Conservation (phyloP, 2,113 vertebrate genomes). For the Halcyon senegalensis region DNA sequence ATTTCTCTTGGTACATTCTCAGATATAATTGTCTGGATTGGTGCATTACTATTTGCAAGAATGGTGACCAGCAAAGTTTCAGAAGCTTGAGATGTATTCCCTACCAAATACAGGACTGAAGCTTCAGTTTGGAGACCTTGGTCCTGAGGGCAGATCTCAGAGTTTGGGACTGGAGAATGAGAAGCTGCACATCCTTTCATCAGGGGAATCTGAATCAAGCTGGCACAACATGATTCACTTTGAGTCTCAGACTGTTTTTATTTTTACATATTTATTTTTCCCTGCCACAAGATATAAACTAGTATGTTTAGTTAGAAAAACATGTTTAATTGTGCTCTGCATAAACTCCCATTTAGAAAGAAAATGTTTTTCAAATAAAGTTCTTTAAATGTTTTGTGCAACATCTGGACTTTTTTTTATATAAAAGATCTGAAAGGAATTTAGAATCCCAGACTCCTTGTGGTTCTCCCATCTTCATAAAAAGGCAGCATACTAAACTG, state of each 20-base stretch:
- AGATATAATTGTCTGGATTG: background rate
- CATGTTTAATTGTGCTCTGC: conserved; percentile 64
- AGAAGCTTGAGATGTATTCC: background rate
- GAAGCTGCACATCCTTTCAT: background rate
- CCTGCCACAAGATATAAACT: conserved; percentile 62
- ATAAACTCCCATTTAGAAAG: conserved; percentile 65
- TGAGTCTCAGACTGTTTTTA: conserved; percentile 54
- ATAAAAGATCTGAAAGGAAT: conserved; percentile 56
- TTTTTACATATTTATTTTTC: conserved; percentile 69
- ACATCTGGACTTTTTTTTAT: conserved; percentile 60
- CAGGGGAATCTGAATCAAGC: background rate
- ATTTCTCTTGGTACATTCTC: background rate
- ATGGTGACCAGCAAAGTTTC: background rate
- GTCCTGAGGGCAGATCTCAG: background rate
- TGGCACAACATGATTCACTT: background rate
- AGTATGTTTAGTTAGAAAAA: conserved; percentile 69
- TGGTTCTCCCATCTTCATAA: conserved; percentile 53
- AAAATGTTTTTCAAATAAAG: conserved; percentile 71
- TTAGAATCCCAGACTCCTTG: conserved; percentile 55
- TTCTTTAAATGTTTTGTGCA: conserved; percentile 51
- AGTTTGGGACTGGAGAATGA: background rate
- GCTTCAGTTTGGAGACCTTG: background rate
- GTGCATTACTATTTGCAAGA: background rate
- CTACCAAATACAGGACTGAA: background rate
- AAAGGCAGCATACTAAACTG: conserved; percentile 26